Conservation (phyloP, 2,888 invertebrate species). For the Drosophila neonasuta region DNA sequence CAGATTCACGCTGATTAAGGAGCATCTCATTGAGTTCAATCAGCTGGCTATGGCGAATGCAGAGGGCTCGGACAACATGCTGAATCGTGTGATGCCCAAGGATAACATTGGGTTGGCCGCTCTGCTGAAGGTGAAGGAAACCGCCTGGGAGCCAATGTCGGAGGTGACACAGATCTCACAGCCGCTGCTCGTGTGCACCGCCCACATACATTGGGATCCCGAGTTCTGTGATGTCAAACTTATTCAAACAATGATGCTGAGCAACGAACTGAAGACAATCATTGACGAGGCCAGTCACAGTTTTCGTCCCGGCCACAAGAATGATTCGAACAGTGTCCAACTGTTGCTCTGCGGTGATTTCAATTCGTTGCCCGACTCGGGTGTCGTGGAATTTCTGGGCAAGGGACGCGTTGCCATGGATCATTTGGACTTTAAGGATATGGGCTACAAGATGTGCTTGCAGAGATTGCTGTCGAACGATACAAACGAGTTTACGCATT, state of each 20-base stretch:
- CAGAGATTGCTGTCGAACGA: constrained; percentile 94
- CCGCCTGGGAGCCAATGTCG: constrained; percentile 94
- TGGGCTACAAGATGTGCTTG: constrained; percentile 95
- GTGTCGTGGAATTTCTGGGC: constrained; percentile 97
- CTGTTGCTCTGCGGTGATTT: constrained; percentile 98
- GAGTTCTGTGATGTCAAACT: constrained; percentile 99
- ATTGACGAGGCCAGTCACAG: constrained; percentile 93
- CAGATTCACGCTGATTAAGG: constrained; percentile 96
- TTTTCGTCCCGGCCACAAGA: constrained; percentile 88
- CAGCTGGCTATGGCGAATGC: constrained; percentile 99
- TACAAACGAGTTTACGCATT: constrained; percentile 96
- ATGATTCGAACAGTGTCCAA: constrained; percentile 92
- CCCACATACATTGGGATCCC: constrained; percentile 99
- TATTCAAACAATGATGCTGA: constrained; percentile 99
- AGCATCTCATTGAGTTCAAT: constrained; percentile 98
- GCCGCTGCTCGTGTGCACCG: constrained; percentile 97
- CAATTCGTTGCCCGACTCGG: constrained; percentile 98
- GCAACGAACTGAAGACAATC: constrained; percentile 94
- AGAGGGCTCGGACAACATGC: constrained; percentile 98
- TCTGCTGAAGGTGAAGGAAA: constrained; percentile 95
- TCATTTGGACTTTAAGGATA: constrained; percentile 98
- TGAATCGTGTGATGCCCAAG: constrained; percentile 99
- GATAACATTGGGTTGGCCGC: constrained; percentile 99
- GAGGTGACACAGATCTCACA: constrained; percentile 89
- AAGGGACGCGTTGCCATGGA: constrained; percentile 94